A percentile compares a stretch with the other conserved stretches of the same genome.
Evolutionary conservation across 2,113 vertebrate species (phyloP).

Genomic region (Oreochromis tanganicae): DNA sequence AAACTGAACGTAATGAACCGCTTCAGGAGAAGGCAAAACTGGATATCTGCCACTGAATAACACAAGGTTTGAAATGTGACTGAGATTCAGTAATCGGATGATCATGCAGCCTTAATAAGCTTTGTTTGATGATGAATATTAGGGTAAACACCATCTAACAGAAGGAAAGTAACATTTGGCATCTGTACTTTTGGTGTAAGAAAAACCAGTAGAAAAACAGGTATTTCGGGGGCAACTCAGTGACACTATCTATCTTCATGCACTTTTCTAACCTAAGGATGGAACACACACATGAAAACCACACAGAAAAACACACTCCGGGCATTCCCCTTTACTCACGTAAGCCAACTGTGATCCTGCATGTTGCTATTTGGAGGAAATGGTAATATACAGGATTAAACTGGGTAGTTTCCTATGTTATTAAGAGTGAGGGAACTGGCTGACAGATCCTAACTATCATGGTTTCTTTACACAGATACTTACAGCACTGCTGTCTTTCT

Average conservation of each 20-base stretch:
- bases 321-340: slow-evolving; percentile 84
- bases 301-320: slow-evolving; percentile 74
- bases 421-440: slow-evolving; percentile 79
- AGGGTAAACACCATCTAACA: neutral
- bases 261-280: slow-evolving; percentile 75
- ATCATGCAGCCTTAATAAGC: slow-evolving; percentile 41
- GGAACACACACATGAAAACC: slow-evolving; percentile 71
- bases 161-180: neutral
- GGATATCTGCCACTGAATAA: neutral
- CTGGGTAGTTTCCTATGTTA: slow-evolving; percentile 12
- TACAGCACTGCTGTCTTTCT: slow-evolving; percentile 72
- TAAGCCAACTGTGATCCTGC: slow-evolving; percentile 80
- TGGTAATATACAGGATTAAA: slow-evolving; percentile 60
- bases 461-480: slow-evolving; percentile 37
- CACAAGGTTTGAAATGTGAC: neutral
- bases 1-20: slow-evolving; percentile 15
- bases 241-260: slow-evolving; percentile 80
- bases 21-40: neutral
- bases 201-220: neutral
- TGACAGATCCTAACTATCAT: slow-evolving; percentile 70
- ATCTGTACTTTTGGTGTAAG: slow-evolving; percentile 24
- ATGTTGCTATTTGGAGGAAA: slow-evolving; percentile 76
- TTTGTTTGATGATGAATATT: slow-evolving; percentile 1
- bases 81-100: neutral
- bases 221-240: slow-evolving; percentile 1